Evolutionary conservation across 2,113 vertebrate genomes (phyloP).

Genomic region (Xiphophorus hellerii): DNA sequence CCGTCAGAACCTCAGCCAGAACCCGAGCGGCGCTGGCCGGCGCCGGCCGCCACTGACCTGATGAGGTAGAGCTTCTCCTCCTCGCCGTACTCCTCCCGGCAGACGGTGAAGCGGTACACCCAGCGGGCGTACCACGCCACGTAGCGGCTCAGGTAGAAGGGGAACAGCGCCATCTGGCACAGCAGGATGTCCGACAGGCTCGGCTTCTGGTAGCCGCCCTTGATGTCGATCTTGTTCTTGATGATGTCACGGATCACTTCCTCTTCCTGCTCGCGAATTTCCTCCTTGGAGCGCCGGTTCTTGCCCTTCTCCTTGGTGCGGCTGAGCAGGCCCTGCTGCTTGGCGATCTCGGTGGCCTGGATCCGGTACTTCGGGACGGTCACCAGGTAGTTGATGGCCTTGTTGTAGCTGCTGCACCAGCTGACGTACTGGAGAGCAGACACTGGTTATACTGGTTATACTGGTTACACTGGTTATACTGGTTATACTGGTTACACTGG

Average conservation of each 20-base stretch:
- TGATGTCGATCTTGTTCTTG: conserved; percentile 98
- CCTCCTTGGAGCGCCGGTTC: conserved; percentile 92
- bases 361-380: conserved; percentile 96
- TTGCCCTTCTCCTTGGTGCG: conserved; percentile 93
- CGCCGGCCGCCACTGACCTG: conserved; percentile 55
- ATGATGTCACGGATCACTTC: conserved; percentile 96
- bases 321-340: conserved; percentile 93
- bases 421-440: conserved; percentile 88
- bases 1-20: background rate
- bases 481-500: no score
- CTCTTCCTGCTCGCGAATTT: conserved; percentile 95
- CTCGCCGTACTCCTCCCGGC: conserved; percentile 89
- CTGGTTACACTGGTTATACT: no score
- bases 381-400: conserved; percentile 94
- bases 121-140: conserved; percentile 88
- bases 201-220: conserved; percentile 97
- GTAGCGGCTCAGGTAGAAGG: conserved; percentile 87
- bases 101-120: conserved; percentile 92
- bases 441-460: no score
- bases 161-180: conserved; percentile 89
- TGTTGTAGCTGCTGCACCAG: conserved; percentile 98
- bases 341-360: conserved; percentile 93
- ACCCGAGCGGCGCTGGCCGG: background rate
- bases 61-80: conserved; percentile 94
- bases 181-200: conserved; percentile 92